Evolutionary conservation across 1,140 invertebrate species (phyloP).

Genomic region (Protaetia brevitarsis): DNA sequence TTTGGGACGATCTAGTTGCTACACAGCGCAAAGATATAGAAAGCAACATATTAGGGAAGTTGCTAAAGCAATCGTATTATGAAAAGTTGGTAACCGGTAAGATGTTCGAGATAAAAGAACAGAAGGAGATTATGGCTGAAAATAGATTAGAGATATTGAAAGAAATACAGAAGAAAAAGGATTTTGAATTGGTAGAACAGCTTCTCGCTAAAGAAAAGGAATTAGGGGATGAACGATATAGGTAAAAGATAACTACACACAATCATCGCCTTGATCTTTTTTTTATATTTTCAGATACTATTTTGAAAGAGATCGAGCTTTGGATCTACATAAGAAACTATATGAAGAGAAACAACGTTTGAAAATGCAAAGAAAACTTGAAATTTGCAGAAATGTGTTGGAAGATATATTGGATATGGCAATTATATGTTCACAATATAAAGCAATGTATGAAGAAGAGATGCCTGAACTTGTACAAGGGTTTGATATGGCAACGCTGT

Average conservation of each 20-base stretch:
- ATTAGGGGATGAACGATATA: slow-evolving; percentile 44
- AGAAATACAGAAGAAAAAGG: slow-evolving; percentile 50
- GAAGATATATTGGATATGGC: slow-evolving; percentile 55
- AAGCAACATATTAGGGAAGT: slow-evolving; percentile 52
- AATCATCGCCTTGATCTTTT: background rate
- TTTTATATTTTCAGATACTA: slow-evolving; percentile 43
- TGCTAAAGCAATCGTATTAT: slow-evolving; percentile 58
- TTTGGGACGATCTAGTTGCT: slow-evolving; percentile 46
- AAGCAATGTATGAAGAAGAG: slow-evolving; percentile 45
- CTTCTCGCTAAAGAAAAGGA: slow-evolving; percentile 51
- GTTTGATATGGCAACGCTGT: slow-evolving; percentile 56
- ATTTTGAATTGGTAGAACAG: slow-evolving; percentile 50
- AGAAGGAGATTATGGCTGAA: slow-evolving; percentile 52
- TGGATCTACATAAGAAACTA: slow-evolving; percentile 53
- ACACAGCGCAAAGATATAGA: slow-evolving; percentile 53
- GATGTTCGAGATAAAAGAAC: slow-evolving; percentile 56
- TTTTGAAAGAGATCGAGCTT: slow-evolving; percentile 52
- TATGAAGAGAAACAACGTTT: slow-evolving; percentile 50
- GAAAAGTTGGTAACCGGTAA: slow-evolving; percentile 62
- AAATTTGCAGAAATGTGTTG: slow-evolving; percentile 53
- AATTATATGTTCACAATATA: slow-evolving; percentile 52
- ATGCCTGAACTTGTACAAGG: slow-evolving; percentile 51
- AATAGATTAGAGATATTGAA: slow-evolving; percentile 53
- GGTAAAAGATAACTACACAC: no score
- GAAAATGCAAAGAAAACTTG: slow-evolving; percentile 48